Base-by-base conservation (phyloP, 1,140 invertebrate genomes). In the Neodiprion virginianus region DNA sequence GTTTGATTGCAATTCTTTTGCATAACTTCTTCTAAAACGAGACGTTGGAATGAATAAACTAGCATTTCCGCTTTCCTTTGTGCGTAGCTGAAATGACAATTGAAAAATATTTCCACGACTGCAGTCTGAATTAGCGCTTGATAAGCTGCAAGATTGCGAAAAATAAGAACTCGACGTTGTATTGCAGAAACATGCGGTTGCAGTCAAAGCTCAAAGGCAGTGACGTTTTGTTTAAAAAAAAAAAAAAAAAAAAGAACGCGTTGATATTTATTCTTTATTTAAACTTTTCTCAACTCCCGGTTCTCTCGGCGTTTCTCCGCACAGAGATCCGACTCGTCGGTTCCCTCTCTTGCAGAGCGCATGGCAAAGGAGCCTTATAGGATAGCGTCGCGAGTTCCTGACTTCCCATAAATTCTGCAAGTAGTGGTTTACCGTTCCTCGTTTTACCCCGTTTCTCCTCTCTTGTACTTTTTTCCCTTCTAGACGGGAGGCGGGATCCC, bases 381-480 rank as follows among this genome's bases (percentile, higher is more conserved):
- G 28, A 40, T 40, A 40, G 2, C 11, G 40, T 23, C 67, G 12
- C 67, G 14, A 11, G 67, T 21, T 21, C 17, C 40, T 69, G 67
- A 23, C 67, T 69, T 47, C 21, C 67, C 67, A 69, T 69, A 69
- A 69, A 69, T 69, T 69, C 67, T 14, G 17, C 2, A 69, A 21
- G 67, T 69, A 23, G 67, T 23, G 21, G 67, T 11, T 69, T 81
- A 79, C 75, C 76, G 72, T 75, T 71, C 76, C 75, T 77, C 76
- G 53, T 75, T 77, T 77, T 72, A 75, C 49, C 21, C 14, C 69
- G 17, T 76, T 76, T 77, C 78, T 79, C 76, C 75, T n/a, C 67
- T 66, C 73, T 67, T 74, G 21, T 75, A 71, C 74, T 68, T 68
- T 50, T 69, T 69, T 23, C 1, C 66, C 17, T 69, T 14, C 21